A percentile compares a stretch with the other conserved stretches of the same genome.
These are phyloP conservation scores for Polietes domitor DNA, from an alignment of 2,888 invertebrate genomes.

Conservation along the genomic window DNA sequence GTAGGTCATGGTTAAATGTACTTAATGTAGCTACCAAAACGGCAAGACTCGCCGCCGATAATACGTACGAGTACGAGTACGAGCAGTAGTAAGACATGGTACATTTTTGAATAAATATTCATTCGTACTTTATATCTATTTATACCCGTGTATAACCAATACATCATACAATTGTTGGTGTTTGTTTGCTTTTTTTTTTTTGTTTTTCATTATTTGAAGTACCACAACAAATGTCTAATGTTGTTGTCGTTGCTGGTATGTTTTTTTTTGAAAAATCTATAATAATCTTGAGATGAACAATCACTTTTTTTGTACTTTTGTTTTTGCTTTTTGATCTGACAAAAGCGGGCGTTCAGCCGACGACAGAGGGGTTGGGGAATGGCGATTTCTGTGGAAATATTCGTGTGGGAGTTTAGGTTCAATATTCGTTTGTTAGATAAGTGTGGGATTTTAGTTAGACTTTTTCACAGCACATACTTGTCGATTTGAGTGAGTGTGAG, in stretches of 20 bases:
- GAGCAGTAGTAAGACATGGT: not conserved
- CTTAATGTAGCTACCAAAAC: conserved; percentile 45
- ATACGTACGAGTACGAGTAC: not conserved
- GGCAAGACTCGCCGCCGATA: not conserved
- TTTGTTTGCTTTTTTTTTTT: not conserved
- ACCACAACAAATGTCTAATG: not conserved
- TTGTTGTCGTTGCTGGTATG: not conserved
- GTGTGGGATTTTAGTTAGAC: not conserved
- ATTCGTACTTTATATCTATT: not conserved
- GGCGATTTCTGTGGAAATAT: not conserved
- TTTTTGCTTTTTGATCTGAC: not conserved
- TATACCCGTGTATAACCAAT: too few species aligned
- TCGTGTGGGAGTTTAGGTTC: not conserved
- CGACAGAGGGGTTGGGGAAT: not conserved
- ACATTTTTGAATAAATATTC: conserved; percentile 5
- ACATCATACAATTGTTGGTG: not conserved
- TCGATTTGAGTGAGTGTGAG: too few species aligned
- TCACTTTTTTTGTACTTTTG: conserved; percentile 1
- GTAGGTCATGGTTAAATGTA: conserved; percentile 67
- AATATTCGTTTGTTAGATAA: not conserved
- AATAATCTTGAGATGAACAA: conserved; percentile 17
- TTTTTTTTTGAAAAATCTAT: not conserved
- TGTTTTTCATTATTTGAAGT: not conserved
- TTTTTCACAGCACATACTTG: not conserved
- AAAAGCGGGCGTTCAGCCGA: not conserved